These are phyloP conservation scores for Corythoichthys intestinalis DNA, from an alignment of 2,113 vertebrate species.

Conservation along the genomic window DNA sequence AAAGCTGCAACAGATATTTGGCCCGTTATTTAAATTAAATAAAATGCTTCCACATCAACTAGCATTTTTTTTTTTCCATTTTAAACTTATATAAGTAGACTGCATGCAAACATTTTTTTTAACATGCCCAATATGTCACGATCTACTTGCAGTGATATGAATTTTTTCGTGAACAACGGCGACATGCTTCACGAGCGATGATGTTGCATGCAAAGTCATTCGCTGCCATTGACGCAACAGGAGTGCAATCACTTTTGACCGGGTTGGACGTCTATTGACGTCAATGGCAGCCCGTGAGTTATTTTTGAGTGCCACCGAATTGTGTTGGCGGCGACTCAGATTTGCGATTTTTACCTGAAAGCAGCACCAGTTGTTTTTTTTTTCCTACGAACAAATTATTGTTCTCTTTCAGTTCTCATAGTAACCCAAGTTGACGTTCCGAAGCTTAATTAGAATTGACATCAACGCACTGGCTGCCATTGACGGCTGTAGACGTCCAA, in stretches of 20 bases:
- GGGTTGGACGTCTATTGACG: too few species aligned
- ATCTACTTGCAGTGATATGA: not conserved
- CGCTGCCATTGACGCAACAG: too few species aligned
- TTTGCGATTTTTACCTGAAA: too few species aligned
- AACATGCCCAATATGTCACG: conserved; percentile 13
- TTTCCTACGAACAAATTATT: not conserved
- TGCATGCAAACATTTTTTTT: conserved; percentile 51
- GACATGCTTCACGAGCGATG: not conserved
- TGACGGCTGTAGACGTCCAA: too few species aligned
- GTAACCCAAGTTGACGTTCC: too few species aligned
- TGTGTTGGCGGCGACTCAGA: too few species aligned
- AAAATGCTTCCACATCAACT: conserved; percentile 12
- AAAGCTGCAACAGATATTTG: conserved; percentile 43
- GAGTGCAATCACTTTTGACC: too few species aligned
- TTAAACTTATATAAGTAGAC: conserved; percentile 41
- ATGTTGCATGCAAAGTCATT: not conserved
- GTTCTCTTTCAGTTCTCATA: too few species aligned
- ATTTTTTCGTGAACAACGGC: not conserved
- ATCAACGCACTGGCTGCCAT: too few species aligned
- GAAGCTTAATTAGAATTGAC: too few species aligned
- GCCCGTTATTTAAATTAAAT: conserved; percentile 38
- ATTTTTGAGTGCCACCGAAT: too few species aligned
- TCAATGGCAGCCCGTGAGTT: too few species aligned
- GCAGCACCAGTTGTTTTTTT: not conserved
- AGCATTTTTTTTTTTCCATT: conserved; percentile 29